Evolutionary conservation across 2,113 vertebrate genomes (phyloP).

Genomic region (Cheirogaleus medius): DNA sequence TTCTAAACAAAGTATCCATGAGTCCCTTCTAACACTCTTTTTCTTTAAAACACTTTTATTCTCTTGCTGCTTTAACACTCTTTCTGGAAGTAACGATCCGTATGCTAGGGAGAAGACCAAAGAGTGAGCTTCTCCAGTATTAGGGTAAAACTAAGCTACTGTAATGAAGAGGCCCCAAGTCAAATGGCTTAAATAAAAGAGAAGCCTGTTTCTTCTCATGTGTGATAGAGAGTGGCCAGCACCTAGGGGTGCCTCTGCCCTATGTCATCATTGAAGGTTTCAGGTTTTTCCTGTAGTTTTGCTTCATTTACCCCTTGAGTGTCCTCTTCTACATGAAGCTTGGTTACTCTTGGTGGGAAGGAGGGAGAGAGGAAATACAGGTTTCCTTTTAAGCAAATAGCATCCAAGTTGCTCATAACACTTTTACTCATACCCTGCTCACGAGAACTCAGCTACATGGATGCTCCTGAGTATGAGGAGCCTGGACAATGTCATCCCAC

Average conservation of each 20-base stretch:
- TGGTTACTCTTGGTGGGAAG: not conserved
- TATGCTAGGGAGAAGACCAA: not conserved
- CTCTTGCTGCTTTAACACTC: not conserved
- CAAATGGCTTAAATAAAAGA: not conserved
- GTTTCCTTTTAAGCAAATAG: not conserved
- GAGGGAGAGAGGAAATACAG: too few species aligned
- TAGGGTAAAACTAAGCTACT: not conserved
- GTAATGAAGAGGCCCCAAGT: not conserved
- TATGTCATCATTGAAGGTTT: not conserved
- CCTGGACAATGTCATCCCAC: not conserved
- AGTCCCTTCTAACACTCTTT: not conserved
- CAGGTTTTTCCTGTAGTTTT: not conserved
- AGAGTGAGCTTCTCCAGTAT: not conserved
- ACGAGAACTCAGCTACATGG: not conserved
- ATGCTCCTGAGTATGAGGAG: not conserved
- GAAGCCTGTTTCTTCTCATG: not conserved
- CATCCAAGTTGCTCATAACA: not conserved
- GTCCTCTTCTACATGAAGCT: not conserved
- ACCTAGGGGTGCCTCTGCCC: too few species aligned
- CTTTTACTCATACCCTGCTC: not conserved
- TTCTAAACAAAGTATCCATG: not conserved
- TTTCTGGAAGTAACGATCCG: not conserved
- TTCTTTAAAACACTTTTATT: not conserved
- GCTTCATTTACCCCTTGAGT: not conserved
- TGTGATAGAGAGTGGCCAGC: not conserved